phyloP scores from a whole-genome alignment of 2,797 vertebrate genomes.

The Sebastes diploproa region DNA sequence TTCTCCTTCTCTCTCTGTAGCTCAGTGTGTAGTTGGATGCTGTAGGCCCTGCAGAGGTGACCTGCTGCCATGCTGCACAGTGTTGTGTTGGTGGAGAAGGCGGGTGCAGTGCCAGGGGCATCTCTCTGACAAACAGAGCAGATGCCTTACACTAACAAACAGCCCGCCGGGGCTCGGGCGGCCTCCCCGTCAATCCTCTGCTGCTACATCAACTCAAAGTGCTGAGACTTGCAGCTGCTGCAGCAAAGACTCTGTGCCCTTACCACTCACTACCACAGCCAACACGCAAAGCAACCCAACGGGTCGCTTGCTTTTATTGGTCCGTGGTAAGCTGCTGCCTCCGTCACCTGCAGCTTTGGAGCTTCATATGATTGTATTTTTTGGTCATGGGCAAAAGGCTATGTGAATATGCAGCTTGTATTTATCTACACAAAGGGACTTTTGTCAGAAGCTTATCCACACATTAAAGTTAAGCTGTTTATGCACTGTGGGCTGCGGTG shows the following conservation, averaged over 20 bases:
- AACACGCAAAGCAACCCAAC: slow-evolving; percentile 53
- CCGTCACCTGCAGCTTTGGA: slow-evolving; percentile 52
- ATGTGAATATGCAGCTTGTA: slow-evolving; percentile 45
- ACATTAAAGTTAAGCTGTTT: slow-evolving; percentile 63
- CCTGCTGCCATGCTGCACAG: slow-evolving; percentile 64
- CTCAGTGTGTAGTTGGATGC: slow-evolving; percentile 50
- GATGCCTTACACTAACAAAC: slow-evolving; percentile 87
- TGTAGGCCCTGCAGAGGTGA: slow-evolving; percentile 60
- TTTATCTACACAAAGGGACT: slow-evolving; percentile 52
- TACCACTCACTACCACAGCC: slow-evolving; percentile 59
- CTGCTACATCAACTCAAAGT: slow-evolving; percentile 73
- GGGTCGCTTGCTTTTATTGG: slow-evolving; percentile 42
- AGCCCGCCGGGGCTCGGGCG: slow-evolving; percentile 63
- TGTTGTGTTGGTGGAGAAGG: slow-evolving; percentile 51
- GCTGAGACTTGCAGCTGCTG: slow-evolving; percentile 71
- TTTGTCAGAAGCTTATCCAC: slow-evolving; percentile 50
- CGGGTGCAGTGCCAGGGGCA: slow-evolving; percentile 69
- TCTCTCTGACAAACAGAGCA: slow-evolving; percentile 83
- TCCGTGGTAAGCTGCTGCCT: slow-evolving; percentile 36
- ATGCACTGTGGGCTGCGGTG: slow-evolving; percentile 28
- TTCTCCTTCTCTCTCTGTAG: not conserved
- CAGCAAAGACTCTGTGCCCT: slow-evolving; percentile 62
- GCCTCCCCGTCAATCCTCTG: slow-evolving; percentile 70
- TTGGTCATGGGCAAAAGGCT: slow-evolving; percentile 31
- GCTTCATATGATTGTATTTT: slow-evolving; percentile 45